These are phyloP conservation scores for Leptura quadrifasciata DNA, from an alignment of 2,888 invertebrate species.

Conservation along the genomic window DNA sequence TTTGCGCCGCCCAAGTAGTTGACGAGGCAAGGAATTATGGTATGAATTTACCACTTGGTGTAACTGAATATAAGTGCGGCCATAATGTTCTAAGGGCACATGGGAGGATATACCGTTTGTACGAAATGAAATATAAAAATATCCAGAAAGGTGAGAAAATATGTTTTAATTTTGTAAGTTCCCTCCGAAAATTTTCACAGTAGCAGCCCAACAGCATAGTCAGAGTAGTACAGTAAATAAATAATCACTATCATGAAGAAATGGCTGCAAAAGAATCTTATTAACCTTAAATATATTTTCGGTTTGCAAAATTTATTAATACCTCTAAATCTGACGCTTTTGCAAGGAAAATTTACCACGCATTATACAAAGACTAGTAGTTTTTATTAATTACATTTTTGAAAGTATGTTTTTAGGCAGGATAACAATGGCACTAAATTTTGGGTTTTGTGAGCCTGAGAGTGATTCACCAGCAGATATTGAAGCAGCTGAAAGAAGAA, in stretches of 20 bases:
- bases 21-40: background rate
- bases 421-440: conserved; percentile 10
- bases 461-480: conserved; percentile 39
- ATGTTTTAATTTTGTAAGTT: too few relatives aligned
- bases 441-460: conserved; percentile 37
- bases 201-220: too few relatives aligned
- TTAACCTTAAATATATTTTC: too few relatives aligned
- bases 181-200: too few relatives aligned
- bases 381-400: too few relatives aligned
- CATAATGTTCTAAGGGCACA: conserved; percentile 15
- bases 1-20: background rate
- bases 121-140: conserved; percentile 7
- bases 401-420: conserved; percentile 54
- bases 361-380: too few relatives aligned
- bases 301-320: too few relatives aligned
- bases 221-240: too few relatives aligned
- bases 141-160: background rate
- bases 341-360: too few relatives aligned
- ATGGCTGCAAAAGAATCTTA: too few relatives aligned
- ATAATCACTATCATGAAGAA: too few relatives aligned
- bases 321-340: too few relatives aligned
- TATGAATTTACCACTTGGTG: background rate
- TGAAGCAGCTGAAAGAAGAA: conserved; percentile 44
- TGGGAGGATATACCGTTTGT: conserved; percentile 17
- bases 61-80: conserved; percentile 1